Percentiles rank a stretch among this genome's conserved stretches.
Conservation (phyloP, 2,888 invertebrate genomes). For the Drosophila siamana region DNA sequence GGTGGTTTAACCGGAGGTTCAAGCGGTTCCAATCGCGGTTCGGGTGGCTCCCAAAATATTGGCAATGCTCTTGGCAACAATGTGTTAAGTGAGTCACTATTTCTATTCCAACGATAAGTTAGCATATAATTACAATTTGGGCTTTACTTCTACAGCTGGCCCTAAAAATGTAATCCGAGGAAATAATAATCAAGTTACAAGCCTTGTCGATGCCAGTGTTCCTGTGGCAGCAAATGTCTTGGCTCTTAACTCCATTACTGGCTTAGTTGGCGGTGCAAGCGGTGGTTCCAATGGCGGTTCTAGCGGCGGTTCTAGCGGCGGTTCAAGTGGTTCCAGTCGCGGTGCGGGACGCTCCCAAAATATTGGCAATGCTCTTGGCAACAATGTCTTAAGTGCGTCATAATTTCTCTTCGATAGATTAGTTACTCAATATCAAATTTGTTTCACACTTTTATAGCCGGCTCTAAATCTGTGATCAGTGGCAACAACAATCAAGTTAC, state of each 20-base stretch:
- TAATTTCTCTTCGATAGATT: too few relatives aligned
- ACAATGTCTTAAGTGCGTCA: not conserved
- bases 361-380: constrained; percentile 14
- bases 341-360: not conserved
- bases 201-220: constrained; percentile 10
- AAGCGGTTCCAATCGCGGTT: not conserved
- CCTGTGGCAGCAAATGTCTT: constrained; percentile 9
- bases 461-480: constrained; percentile 5
- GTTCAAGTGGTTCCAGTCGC: not conserved
- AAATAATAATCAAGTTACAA: constrained; percentile 14
- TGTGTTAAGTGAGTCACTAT: constrained; percentile 12
- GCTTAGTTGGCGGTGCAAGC: constrained; percentile 1
- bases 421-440: too few relatives aligned
- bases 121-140: not conserved
- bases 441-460: constrained; percentile 5
- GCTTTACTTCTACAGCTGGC: constrained; percentile 6
- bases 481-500: constrained; percentile 31
- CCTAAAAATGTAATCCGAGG: constrained; percentile 24
- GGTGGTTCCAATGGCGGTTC: not conserved
- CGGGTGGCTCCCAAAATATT: constrained; percentile 2
- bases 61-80: constrained; percentile 32
- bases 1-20: not conserved
- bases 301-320: not conserved
- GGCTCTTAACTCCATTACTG: constrained; percentile 14
- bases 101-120: not conserved